Evolutionary conservation across 2,888 invertebrate species (phyloP), one percentile per base, ranked within the genome.

Genomic region (Andrena marginata): DNA sequence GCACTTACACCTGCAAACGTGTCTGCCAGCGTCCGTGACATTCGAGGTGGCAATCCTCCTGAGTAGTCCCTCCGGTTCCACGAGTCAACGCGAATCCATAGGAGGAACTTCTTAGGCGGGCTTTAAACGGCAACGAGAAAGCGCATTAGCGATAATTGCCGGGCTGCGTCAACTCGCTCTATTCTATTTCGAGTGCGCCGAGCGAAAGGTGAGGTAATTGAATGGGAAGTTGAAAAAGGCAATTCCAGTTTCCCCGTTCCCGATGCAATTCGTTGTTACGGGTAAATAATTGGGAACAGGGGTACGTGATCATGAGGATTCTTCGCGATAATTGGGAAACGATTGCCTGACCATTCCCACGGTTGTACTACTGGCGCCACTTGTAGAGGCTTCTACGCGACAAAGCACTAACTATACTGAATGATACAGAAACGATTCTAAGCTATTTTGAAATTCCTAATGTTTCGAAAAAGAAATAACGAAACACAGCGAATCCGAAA

Each of bases 81-180:
- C 54, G 56, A 82, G 74, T 74, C 78, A 80, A 75, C 77, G 68
- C 67, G 70, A 76, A 59, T 73, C 60, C 76, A 54, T 76, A 77
- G 54, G 74, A 77, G 70, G 69, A 82, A 84, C 74, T 77, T 86
- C 86, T 84, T 86, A 76, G 42, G 63, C 71, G 67, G 77, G 82
- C 82, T 87, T 87, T 82, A 85, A 82, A 76, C 76, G 77, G 79
- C 82, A 80, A 78, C 80, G 84, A 85, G 86, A 73, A 86, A 82
- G 81, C 83, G 84, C 86, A 86, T 87, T 88, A 87, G 77, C 80
- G 79, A 71, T 87, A 88, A 87, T 87, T 88, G 87, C 85, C 59
- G 71, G 76, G 77, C 84, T 77, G 86, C 86, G 77, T 77, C 82
- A 86, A 76, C 88, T 77, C 63, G 63, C 67, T 67, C 83, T 62